Base-by-base conservation (phyloP, 2,888 invertebrate genomes). In the Scaptomyza reducta region DNA sequence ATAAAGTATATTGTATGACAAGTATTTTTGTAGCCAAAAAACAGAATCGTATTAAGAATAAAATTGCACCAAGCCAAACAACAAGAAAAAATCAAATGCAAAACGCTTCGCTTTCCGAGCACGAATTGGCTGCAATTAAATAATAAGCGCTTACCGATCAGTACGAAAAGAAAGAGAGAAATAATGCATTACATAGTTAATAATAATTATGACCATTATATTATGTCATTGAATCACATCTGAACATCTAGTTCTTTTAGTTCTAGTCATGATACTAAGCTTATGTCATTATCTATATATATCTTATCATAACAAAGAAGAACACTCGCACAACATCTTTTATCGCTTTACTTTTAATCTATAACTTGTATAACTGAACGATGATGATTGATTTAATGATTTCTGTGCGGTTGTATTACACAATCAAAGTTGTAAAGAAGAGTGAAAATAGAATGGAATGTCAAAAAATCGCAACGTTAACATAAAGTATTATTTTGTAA, bases 71-170 rank as follows among this genome's bases (percentile, higher is more conserved):
- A 76, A 76, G 78, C 85, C 87, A 81, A 87, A 84, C 70, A 35
- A 84, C 27, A 6, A 73, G 7, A 66, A 65, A 74, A 77, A 77
- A 69, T 35, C 11, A 9, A 3, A 10, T 33, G 33, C 33, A 79
- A 70, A 57, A 72, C 49, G 81, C 87, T 81, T 87, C 58, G 82
- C 82, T 74, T 78, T 53, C 57, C 47, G 61, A 76, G 85, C 87
- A 81, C 76, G 22, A 49, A 22, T 33, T 50, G 82, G 56, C 73
- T 69, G 85, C 82, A 84, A 85, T 68, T 27, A 42, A 61, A 27
- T 7, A 27, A 83, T 5, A 81, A 85, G n/a, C 85, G 82, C 82
- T 87, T 87, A 82, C 87, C 79, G 75, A 85, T 74, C 67, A 82
- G 82, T 82, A 82, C 82, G 78, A 84, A 49, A 38, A 27, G 7